A percentile compares a stretch with the other conserved stretches of the same genome.
phyloP scores from a whole-genome alignment of 2,888 invertebrate species.

The Hyalella azteca region DNA sequence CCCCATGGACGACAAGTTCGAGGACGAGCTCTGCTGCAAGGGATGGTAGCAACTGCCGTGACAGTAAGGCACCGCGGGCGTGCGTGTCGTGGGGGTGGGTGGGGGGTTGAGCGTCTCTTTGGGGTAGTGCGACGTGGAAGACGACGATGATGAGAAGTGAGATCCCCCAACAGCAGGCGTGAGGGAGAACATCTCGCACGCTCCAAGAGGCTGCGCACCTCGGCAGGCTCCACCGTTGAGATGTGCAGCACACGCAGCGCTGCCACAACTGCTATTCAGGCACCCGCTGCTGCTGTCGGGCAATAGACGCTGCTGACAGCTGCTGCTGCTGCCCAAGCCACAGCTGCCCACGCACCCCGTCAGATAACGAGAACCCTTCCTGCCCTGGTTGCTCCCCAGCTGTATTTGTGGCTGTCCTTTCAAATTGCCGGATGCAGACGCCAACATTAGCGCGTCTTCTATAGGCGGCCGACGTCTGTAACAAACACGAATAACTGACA shows the following conservation, averaged over 20 bases:
- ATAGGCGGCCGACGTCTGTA: conserved; percentile 69
- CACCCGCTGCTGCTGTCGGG: conserved; percentile 31
- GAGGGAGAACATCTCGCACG: conserved; percentile 24
- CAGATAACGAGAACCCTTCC: background rate
- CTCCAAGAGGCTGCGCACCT: background rate
- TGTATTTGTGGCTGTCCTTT: conserved; percentile 33
- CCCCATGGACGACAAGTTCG: conserved; percentile 27
- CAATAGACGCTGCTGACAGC: conserved; percentile 45
- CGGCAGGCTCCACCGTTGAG: background rate
- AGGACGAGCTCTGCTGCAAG: background rate
- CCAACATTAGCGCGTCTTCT: conserved; percentile 66
- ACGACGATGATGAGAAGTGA: conserved; percentile 68
- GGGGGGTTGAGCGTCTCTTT: conserved; percentile 87
- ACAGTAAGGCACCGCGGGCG: conserved; percentile 40
- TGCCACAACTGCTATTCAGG: conserved; percentile 35
- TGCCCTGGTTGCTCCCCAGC: conserved; percentile 27
- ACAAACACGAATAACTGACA: conserved; percentile 67
- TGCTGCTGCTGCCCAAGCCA: conserved; percentile 3
- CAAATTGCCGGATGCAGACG: conserved; percentile 65
- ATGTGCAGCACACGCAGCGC: conserved; percentile 29
- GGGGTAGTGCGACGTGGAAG: conserved; percentile 74
- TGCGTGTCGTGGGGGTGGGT: conserved; percentile 80
- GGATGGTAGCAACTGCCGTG: conserved; percentile 44
- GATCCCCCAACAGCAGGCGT: conserved; percentile 62
- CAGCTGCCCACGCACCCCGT: background rate